Base-by-base conservation (phyloP, 2,113 vertebrate genomes). In the Halichoerus grypus region DNA sequence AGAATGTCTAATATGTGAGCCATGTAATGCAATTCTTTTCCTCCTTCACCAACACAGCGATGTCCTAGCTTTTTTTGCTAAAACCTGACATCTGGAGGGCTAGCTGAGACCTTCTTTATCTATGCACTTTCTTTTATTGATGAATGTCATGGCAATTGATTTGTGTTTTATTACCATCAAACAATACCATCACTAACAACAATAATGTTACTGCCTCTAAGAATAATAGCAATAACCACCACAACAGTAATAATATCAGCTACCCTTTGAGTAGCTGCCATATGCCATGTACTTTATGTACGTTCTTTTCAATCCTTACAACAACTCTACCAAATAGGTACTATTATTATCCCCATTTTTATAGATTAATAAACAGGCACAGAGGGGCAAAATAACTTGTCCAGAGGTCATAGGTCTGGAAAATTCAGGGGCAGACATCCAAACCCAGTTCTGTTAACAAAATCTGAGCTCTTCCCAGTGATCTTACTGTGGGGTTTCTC, bases 1-100 rank as follows among this genome's bases (percentile, higher is more conserved):
- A 77, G n/a, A 93, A 91, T 92, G 28, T 86, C 61, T 63, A 93
- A 79, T 93, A 85, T 69, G 36, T 93, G 21, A 95, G 65, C 42
- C 67, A 86, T 42, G 76, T 24, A 77, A 93, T 81, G 13, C 28
- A 31, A 53, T 86, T 86, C 24, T 90, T 92, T 77, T 82, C 57
- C 71, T 94, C 57, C 16, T 92, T 96, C 28, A 31, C 18, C 31
- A 53, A 15, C 12, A 88, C 11, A 81, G 11, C 0, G 1, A 79
- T 33, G 4, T 55, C 55, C 72, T 59, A 85, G 15, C 36, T 94
- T 94, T 39, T 87, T 84, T 94, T 61, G 19, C 67, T 95, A 71
- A 92, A 92, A 97, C 87, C n/a, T 91, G 46, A 93, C n/a, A 87
- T 51, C 12, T 80, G 11, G 53, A 74, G n/a, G 49, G 3, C 31